These are phyloP conservation scores for Diaprepes abbreviatus DNA, from an alignment of 2,888 invertebrate genomes.

Conservation along the genomic window DNA sequence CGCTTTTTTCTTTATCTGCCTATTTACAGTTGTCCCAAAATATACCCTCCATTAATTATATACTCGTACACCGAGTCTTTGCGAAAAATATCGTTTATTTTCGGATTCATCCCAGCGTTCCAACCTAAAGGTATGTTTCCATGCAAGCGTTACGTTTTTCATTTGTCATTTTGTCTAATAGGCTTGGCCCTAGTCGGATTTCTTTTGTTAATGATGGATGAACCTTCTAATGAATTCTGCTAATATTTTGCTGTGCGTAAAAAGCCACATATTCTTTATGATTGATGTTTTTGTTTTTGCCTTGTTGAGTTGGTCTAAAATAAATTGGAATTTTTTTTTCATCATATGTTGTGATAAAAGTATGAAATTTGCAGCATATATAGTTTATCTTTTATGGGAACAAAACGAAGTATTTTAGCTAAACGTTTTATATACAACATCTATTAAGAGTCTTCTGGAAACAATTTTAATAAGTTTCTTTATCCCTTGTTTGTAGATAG, in stretches of 20 bases:
- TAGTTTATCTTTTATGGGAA: too few species aligned
- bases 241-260: constrained; percentile 40
- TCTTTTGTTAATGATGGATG: constrained; percentile 59
- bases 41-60: constrained; percentile 66
- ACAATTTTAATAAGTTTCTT: too few species aligned
- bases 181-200: constrained; percentile 45
- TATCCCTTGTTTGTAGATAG: background rate
- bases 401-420: too few species aligned
- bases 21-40: constrained; percentile 60
- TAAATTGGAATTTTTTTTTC: too few species aligned
- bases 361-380: too few species aligned
- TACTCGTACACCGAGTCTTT: constrained; percentile 57
- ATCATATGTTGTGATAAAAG: too few species aligned
- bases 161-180: constrained; percentile 61
- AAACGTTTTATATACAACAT: too few species aligned
- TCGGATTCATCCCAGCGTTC: constrained; percentile 61
- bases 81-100: constrained; percentile 64
- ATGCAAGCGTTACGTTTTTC: constrained; percentile 61
- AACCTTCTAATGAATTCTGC: constrained; percentile 58
- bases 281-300: constrained; percentile 48
- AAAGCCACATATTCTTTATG: constrained; percentile 37
- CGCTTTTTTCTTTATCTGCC: constrained; percentile 60
- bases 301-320: background rate
- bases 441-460: too few species aligned
- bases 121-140: constrained; percentile 55